phyloP scores from a whole-genome alignment of 2,797 vertebrate genomes.

The Dryobates pubescens region DNA sequence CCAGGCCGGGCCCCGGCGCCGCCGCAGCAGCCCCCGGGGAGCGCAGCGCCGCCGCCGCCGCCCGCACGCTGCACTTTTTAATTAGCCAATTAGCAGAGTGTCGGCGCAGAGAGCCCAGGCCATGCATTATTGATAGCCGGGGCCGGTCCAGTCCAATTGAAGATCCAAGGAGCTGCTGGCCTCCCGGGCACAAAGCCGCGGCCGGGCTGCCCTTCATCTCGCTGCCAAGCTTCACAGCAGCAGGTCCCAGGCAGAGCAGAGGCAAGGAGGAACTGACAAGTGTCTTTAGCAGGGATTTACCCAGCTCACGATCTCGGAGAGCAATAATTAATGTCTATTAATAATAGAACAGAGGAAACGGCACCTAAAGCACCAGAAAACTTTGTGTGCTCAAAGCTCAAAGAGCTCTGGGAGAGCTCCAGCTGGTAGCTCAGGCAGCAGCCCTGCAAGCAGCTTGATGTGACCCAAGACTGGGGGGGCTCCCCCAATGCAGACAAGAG shows the following conservation, averaged over 20 bases:
- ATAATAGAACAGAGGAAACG: not conserved
- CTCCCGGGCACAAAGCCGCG: slow-evolving; percentile 59
- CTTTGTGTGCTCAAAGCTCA: not conserved
- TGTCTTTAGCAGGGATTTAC: not conserved
- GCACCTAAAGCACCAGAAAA: not conserved
- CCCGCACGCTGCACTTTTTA: slow-evolving; percentile 91
- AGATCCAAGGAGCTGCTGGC: slow-evolving; percentile 70
- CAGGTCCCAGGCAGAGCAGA: not conserved
- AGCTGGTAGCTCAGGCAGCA: not conserved
- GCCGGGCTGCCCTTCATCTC: not conserved
- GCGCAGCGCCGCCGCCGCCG: slow-evolving; percentile 78
- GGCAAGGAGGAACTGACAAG: not conserved
- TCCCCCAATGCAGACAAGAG: not conserved
- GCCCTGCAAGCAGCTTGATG: not conserved
- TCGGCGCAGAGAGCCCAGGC: slow-evolving; percentile 82
- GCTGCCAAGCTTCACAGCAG: not conserved
- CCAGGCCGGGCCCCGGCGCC: slow-evolving; percentile 68
- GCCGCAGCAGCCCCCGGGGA: slow-evolving; percentile 81
- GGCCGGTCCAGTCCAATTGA: slow-evolving; percentile 76
- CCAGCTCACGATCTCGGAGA: not conserved
- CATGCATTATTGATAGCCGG: slow-evolving; percentile 95
- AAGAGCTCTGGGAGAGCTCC: not conserved
- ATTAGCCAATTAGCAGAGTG: slow-evolving; percentile 94
- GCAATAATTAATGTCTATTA: not conserved
- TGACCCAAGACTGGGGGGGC: not conserved